Conservation (phyloP, 2,888 invertebrate genomes). For the Micropterix aruncella region DNA sequence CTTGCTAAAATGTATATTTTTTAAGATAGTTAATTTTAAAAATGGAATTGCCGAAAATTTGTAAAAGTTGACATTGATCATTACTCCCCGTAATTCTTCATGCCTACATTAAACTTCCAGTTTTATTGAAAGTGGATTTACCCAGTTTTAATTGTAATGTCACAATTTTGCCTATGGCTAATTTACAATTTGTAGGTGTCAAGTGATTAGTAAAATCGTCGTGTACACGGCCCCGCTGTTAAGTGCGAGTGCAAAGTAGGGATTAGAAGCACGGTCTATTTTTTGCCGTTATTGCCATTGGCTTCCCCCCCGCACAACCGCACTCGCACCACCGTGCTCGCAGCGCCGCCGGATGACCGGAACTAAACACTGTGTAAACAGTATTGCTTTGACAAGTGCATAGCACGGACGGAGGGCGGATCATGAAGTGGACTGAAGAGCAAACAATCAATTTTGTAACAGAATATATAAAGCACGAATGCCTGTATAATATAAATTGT, state of each 20-base stretch:
- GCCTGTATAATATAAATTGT: background rate
- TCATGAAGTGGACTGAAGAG: slow-evolving; percentile 1
- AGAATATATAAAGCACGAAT: background rate
- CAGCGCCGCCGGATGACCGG: too few species aligned
- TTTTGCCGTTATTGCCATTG: background rate
- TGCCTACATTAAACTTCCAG: too few species aligned
- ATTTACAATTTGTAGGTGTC: background rate
- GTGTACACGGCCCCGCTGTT: background rate
- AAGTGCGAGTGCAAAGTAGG: background rate
- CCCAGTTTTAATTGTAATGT: too few species aligned
- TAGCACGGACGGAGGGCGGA: background rate
- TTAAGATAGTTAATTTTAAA: too few species aligned
- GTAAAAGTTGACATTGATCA: too few species aligned
- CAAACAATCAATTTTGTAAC: background rate
- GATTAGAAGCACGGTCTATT: background rate
- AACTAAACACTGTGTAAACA: too few species aligned
- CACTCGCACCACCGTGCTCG: background rate
- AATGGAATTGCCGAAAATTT: too few species aligned
- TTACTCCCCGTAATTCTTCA: too few species aligned
- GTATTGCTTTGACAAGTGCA: background rate
- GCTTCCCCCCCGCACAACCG: background rate
- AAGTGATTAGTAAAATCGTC: background rate
- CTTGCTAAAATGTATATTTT: too few species aligned
- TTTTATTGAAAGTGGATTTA: too few species aligned
- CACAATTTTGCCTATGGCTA: too few species aligned